Conservation (phyloP, 1,140 invertebrate genomes). For the Oncopodura yosiiana region DNA sequence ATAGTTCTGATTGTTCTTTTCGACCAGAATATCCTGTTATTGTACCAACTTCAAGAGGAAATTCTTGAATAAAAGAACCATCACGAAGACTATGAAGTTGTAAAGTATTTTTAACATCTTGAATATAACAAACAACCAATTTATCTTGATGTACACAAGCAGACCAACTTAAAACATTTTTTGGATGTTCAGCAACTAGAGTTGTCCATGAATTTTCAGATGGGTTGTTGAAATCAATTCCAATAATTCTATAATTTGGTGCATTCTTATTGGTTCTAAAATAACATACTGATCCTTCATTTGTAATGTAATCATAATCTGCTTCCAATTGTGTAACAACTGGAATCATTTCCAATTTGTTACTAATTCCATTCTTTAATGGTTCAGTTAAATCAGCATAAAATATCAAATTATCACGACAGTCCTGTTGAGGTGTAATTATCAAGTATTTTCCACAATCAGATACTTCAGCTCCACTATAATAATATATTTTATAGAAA, state of each 20-base stretch:
- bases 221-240: conserved; percentile 75
- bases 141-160: conserved; percentile 71
- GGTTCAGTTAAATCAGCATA: conserved; percentile 58
- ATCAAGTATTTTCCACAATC: conserved; percentile 85
- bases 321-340: conserved; percentile 84
- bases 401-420: conserved; percentile 78
- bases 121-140: conserved; percentile 80
- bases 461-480: conserved; percentile 66
- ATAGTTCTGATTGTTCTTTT: conserved; percentile 77
- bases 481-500: conserved; percentile 27
- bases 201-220: conserved; percentile 67
- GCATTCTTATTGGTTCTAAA: conserved; percentile 92
- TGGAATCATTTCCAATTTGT: conserved; percentile 55
- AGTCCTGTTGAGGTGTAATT: conserved; percentile 65
- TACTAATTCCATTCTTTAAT: conserved; percentile 49
- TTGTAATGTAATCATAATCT: conserved; percentile 89
- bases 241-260: conserved; percentile 78
- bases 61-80: conserved; percentile 59
- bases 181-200: conserved; percentile 71
- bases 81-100: conserved; percentile 66
- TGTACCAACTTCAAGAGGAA: conserved; percentile 77
- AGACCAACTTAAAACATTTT: conserved; percentile 82
- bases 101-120: conserved; percentile 75
- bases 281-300: conserved; percentile 65
- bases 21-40: conserved; percentile 74